A percentile compares a stretch with the other conserved stretches of the same genome.
These are phyloP conservation scores for Monopterus albus DNA, from an alignment of 2,113 vertebrate species.

Conservation along the genomic window DNA sequence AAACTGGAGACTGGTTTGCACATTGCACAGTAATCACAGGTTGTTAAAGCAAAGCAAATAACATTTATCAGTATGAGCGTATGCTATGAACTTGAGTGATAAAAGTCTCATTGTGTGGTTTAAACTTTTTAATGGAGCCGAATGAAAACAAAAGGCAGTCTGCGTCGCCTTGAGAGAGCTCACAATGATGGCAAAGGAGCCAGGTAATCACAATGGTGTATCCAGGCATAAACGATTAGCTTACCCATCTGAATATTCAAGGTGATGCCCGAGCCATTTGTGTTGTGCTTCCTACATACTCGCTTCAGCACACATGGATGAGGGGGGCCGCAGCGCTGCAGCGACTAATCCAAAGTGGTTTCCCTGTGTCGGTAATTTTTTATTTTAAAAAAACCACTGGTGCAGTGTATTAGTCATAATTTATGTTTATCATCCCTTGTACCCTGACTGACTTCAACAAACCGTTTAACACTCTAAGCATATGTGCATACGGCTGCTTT, in stretches of 20 bases:
- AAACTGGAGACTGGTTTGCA: not conserved
- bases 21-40: constrained; percentile 5
- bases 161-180: constrained; percentile 43
- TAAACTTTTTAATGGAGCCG: constrained; percentile 62
- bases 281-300: constrained; percentile 94
- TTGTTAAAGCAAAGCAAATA: constrained; percentile 27
- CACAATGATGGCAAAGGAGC: constrained; percentile 90
- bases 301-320: constrained; percentile 93
- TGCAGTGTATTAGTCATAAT: constrained; percentile 99
- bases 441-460: constrained; percentile 96
- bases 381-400: constrained; percentile 95
- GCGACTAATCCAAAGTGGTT: constrained; percentile 91
- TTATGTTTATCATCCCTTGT: constrained; percentile 98
- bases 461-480: constrained; percentile 95
- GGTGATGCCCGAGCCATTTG: constrained; percentile 95
- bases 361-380: constrained; percentile 98
- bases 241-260: constrained; percentile 96
- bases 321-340: constrained; percentile 85
- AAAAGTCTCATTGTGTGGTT: constrained; percentile 38
- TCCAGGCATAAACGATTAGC: constrained; percentile 93
- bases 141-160: constrained; percentile 57
- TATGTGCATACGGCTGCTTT: constrained; percentile 93
- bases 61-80: constrained; percentile 15
- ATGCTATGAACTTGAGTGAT: constrained; percentile 1
- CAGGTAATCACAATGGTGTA: constrained; percentile 93